Evolutionary conservation across 2,888 invertebrate species (phyloP).

Genomic region (Boloria euphrosyne): DNA sequence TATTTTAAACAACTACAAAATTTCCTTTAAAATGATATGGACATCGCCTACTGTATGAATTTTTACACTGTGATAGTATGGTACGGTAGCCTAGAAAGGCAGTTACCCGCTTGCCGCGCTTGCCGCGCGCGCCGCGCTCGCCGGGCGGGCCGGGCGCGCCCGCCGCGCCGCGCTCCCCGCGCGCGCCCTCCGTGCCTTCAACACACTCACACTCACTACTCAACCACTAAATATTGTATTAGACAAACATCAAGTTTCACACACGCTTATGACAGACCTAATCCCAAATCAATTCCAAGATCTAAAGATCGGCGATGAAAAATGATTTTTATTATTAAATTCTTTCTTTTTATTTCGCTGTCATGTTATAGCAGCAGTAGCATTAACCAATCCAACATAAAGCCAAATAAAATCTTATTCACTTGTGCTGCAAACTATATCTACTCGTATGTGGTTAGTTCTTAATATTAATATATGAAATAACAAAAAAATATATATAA

Average conservation of each 20-base stretch:
- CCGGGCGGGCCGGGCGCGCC: constrained; percentile 91
- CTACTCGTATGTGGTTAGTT: background rate
- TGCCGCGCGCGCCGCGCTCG: constrained; percentile 95
- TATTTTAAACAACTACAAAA: no score
- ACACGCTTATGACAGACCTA: no score
- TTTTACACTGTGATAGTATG: constrained; percentile 17
- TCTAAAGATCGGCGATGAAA: background rate
- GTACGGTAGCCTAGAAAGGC: constrained; percentile 22
- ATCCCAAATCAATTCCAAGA: background rate
- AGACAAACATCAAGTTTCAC: no score
- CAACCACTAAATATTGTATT: no score
- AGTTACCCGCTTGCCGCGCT: constrained; percentile 95
- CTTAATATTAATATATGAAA: background rate
- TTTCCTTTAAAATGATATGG: no score
- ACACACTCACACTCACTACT: constrained; percentile 42
- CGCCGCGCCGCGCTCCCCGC: constrained; percentile 91
- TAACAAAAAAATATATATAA: constrained; percentile 2
- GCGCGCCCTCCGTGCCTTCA: constrained; percentile 84
- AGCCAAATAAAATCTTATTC: no score
- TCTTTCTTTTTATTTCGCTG: background rate
- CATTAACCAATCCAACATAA: background rate
- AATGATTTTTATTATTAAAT: background rate
- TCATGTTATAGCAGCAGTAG: background rate
- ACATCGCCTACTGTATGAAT: no score
- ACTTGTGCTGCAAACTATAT: no score